Evolutionary conservation across 2,888 invertebrate genomes (phyloP), one percentile per base, ranked within the genome.

Genomic region (Brenthis hecate): DNA sequence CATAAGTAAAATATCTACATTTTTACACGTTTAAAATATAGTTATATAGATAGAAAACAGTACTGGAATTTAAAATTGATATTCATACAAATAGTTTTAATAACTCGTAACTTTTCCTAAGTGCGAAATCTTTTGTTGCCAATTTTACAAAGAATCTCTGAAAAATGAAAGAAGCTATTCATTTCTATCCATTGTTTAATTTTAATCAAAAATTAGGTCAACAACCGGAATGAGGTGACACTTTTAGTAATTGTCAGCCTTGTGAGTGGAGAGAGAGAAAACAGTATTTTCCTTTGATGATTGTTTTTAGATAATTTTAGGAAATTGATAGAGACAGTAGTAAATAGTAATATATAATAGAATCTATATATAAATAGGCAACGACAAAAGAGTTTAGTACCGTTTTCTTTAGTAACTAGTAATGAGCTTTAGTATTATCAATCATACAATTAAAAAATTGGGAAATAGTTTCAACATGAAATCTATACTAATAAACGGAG

Each of bases 181-280:
- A 72, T 72, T 68, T 50, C 57, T 55, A 47, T 56, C 68, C 62
- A 70, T 70, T 70, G 70, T 70, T 72, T 65, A 65, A 68, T 67
- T 69, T 69, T 70, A 56, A 62, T 62, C 32, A 36, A 43, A 43
- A 67, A 72, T 69, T 69, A 64, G 71, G 69, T 66, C 66, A 69
- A 63, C 61, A 62, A 62, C 14, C 61, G 62, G 51, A 69, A 69
- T 53, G 57, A 70, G 65, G 63, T 65, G 69, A 68, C 58, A 58
- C 65, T 70, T 70, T 68, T 60, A 60, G 63, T 61, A 65, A 65
- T 36, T 56, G 57, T 57, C 65, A 65, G 57, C 53, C 53, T 65
- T 54, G 13, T 36, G 13, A 36, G 16, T 23, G 47, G 19, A n/a
- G 32, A n/a, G 19, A 43, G 36, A 19, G 43, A 32, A 19, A 36